These are phyloP conservation scores for Melipona bicolor DNA, from an alignment of 2,888 invertebrate species.

Conservation along the genomic window DNA sequence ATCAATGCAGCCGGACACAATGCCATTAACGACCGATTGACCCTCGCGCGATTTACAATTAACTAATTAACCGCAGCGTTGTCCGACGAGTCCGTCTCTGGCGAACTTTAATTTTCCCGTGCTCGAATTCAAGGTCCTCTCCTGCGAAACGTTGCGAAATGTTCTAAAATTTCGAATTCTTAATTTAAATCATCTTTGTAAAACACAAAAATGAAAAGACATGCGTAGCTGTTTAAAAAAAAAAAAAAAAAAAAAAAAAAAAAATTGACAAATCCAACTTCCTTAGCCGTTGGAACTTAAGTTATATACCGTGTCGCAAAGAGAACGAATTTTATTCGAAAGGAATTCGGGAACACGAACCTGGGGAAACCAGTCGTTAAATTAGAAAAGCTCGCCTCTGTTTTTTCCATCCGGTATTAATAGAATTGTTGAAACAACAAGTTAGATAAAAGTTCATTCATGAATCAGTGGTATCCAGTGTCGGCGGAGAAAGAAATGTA, in stretches of 20 bases:
- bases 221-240: too few relatives aligned
- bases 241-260: too few relatives aligned
- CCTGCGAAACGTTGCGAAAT: too few relatives aligned
- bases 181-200: too few relatives aligned
- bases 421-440: constrained; percentile 10
- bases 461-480: neutral
- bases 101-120: too few relatives aligned
- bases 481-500: constrained; percentile 10
- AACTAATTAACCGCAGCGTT: constrained; percentile 17
- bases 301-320: neutral
- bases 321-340: neutral
- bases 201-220: too few relatives aligned
- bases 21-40: constrained; percentile 38
- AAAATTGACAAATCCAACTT: neutral
- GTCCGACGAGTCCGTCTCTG: neutral
- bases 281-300: neutral
- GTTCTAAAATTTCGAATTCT: too few relatives aligned
- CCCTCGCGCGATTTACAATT: constrained; percentile 42
- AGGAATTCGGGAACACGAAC: neutral
- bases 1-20: constrained; percentile 32
- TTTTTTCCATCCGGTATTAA: neutral
- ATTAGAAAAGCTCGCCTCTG: neutral
- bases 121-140: too few relatives aligned
- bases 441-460: constrained; percentile 4
- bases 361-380: neutral